phyloP scores from a whole-genome alignment of 2,113 vertebrate genomes.

The Patagioenas fasciata region DNA sequence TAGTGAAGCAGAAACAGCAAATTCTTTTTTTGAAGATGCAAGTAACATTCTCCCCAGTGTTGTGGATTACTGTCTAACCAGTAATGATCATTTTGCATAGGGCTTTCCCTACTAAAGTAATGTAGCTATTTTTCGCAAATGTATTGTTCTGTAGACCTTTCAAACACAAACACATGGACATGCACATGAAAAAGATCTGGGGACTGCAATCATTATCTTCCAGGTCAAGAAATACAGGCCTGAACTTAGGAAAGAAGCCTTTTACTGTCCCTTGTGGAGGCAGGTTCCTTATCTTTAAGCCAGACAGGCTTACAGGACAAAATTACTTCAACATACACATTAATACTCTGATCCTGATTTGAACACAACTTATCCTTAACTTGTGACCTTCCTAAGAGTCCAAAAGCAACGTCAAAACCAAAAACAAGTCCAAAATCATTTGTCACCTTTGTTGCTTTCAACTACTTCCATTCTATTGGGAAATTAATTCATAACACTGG shows the following conservation, averaged over 20 bases:
- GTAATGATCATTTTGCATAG: background rate
- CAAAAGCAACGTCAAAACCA: background rate
- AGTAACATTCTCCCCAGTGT: background rate
- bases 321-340: background rate
- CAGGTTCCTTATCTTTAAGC: background rate
- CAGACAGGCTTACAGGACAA: background rate
- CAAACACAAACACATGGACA: background rate
- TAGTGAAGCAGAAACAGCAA: constrained; percentile 3
- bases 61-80: background rate
- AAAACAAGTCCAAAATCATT: background rate
- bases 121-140: background rate
- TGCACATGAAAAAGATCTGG: background rate
- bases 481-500: background rate
- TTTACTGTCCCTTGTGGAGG: background rate
- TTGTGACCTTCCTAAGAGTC: background rate
- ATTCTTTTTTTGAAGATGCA: background rate
- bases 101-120: background rate
- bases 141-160: background rate
- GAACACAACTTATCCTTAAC: background rate
- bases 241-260: background rate
- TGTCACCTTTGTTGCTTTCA: background rate
- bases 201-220: background rate
- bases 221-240: background rate
- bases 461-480: background rate
- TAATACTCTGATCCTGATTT: background rate